phyloP scores from a whole-genome alignment of 2,113 vertebrate genomes.

The Lipotes vexillifer region DNA sequence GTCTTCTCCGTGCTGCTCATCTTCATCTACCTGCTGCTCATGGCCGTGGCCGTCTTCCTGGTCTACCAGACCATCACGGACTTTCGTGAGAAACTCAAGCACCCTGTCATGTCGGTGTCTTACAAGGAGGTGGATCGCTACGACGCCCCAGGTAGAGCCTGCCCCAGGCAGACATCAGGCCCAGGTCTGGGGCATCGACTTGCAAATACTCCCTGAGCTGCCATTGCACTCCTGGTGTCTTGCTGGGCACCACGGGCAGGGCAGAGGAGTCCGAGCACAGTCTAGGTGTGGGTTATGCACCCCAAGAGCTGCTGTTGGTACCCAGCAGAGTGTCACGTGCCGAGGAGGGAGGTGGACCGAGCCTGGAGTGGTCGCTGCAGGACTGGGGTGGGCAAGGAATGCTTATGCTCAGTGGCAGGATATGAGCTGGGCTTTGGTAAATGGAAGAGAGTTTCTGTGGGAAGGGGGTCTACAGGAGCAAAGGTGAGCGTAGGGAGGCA shows the following conservation, averaged over 20 bases:
- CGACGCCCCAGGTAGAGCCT: conserved; percentile 87
- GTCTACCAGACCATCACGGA: conserved; percentile 97
- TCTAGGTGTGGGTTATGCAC: neutral
- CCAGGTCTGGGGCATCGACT: neutral
- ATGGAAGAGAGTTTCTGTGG: neutral
- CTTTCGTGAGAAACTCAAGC: conserved; percentile 92
- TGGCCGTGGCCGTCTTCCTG: conserved; percentile 92
- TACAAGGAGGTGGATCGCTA: conserved; percentile 95
- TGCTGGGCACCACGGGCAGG: rapidly evolving
- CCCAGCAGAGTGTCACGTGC: neutral
- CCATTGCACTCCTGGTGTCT: rapidly evolving
- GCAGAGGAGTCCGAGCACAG: neutral
- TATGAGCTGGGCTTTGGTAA: neutral
- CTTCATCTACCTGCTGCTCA: conserved; percentile 94
- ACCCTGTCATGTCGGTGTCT: conserved; percentile 97
- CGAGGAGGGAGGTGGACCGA: rapidly evolving
- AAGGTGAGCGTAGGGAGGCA: neutral
- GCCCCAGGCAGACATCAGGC: rapidly evolving
- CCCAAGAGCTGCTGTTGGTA: rapidly evolving
- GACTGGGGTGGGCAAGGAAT: neutral
- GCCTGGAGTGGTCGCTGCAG: neutral
- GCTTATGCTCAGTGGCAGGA: neutral
- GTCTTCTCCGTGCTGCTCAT: conserved; percentile 93
- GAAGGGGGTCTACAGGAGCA: neutral
- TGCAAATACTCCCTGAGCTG: neutral